These are phyloP conservation scores for Anguilla marmorata DNA, from an alignment of 2,797 vertebrate species.

Conservation along the genomic window DNA sequence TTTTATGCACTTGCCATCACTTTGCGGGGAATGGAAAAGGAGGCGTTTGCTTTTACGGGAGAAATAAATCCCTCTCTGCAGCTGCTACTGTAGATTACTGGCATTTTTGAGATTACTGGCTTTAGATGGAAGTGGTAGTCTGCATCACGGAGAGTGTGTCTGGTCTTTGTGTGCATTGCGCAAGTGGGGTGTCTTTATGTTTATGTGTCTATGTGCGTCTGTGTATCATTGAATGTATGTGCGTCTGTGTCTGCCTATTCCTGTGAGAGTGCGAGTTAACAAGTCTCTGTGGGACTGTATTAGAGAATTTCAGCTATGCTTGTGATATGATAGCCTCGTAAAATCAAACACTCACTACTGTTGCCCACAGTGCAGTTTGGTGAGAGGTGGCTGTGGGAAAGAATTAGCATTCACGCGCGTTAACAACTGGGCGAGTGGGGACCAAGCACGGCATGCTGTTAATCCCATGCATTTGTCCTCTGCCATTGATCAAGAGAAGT, in stretches of 20 bases:
- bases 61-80: background rate
- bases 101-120: background rate
- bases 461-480: constrained; percentile 51
- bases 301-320: constrained; percentile 47
- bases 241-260: constrained; percentile 19
- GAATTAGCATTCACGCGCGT: constrained; percentile 58
- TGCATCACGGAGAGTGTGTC: background rate
- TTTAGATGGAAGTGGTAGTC: background rate
- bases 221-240: background rate
- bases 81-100: constrained; percentile 2
- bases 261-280: constrained; percentile 23
- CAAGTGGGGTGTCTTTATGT: constrained; percentile 3
- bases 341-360: constrained; percentile 49
- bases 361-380: constrained; percentile 46
- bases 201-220: background rate
- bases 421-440: constrained; percentile 48
- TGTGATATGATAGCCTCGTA: constrained; percentile 58
- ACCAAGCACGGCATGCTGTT: constrained; percentile 57
- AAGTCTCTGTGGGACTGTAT: constrained; percentile 22
- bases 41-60: background rate
- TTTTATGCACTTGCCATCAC: background rate
- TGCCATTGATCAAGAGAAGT: constrained; percentile 55
- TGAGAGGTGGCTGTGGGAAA: constrained; percentile 69
- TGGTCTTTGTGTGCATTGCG: background rate
- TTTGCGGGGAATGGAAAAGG: background rate